Base-by-base conservation (phyloP, 2,888 invertebrate genomes). In the Gerosis bhagava region DNA sequence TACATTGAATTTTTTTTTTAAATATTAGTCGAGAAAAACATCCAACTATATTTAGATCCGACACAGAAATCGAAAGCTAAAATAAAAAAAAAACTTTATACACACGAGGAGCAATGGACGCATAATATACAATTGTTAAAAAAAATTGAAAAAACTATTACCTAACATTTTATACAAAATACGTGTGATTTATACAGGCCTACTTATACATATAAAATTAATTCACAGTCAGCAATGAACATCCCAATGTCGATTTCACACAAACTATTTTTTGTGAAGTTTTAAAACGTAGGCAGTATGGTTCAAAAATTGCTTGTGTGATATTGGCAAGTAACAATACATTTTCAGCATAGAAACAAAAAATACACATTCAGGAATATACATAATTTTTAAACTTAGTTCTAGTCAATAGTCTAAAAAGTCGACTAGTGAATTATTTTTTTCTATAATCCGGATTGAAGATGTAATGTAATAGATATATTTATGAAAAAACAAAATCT, bases 111-210 rank as follows among this genome's bases (percentile, higher is more conserved):
- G 69, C 71, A 67, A 63, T 44, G 57, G 49, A 40, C 22, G 11
- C 48, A 28, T 43, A 36, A 36, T 34, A 43, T 46, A 50, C 46
- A 44, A 31, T 22, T 49, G 34, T 46, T 49, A 24, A 25, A 44
- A 50, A 50, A 28, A 28, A 16, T 31, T 67, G 62, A 60, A 62
- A 67, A 45, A 63, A 69, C 65, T 72, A 70, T 63, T 56, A 15
- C 42, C 45, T 47, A 47, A 64, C 62, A 60, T 34, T 70, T 70
- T 70, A 75, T 77, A 81, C 78, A 81, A 75, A 76, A 76, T 73
- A 79, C 60, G 59, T 75, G 44, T 37, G 36, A 37, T 45, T 62
- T 78, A 72, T 77, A 78, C 76, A 75, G 70, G 73, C 67, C 67
- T 72, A 70, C 50, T n/a, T 59, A 56, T 62, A 60, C 63, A 22